Evolutionary conservation across 2,113 vertebrate species (phyloP).

Genomic region (Gulo gulo): DNA sequence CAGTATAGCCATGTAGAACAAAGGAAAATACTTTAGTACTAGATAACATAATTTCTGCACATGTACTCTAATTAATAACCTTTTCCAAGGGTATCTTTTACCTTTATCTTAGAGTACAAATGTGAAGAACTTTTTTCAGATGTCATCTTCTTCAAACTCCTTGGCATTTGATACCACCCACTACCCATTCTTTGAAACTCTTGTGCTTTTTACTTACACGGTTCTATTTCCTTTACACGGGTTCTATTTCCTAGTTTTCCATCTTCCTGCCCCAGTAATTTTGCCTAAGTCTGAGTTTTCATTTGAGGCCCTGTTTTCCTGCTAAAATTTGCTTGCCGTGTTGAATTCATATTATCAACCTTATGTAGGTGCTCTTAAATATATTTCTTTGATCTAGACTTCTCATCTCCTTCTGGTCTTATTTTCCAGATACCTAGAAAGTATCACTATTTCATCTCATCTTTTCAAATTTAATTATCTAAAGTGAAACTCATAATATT

Average conservation of each 20-base stretch:
- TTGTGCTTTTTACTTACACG: neutral
- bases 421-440: neutral
- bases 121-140: neutral
- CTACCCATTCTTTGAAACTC: neutral
- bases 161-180: neutral
- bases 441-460: neutral
- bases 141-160: neutral
- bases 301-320: neutral
- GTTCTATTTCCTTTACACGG: neutral
- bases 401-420: neutral
- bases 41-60: slow-evolving; percentile 7
- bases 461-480: slow-evolving; percentile 27
- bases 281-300: neutral
- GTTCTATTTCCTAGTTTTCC: neutral
- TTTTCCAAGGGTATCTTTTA: neutral
- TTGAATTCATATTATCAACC: neutral
- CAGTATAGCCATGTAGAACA: neutral
- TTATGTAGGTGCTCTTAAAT: neutral
- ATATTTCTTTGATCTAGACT: neutral
- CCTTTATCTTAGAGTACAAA: neutral
- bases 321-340: neutral
- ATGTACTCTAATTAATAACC: neutral
- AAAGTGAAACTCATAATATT: neutral
- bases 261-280: neutral
- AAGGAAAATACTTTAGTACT: neutral